phyloP scores from a whole-genome alignment of 2,888 invertebrate species.

The Eristalinus sepulchralis region DNA sequence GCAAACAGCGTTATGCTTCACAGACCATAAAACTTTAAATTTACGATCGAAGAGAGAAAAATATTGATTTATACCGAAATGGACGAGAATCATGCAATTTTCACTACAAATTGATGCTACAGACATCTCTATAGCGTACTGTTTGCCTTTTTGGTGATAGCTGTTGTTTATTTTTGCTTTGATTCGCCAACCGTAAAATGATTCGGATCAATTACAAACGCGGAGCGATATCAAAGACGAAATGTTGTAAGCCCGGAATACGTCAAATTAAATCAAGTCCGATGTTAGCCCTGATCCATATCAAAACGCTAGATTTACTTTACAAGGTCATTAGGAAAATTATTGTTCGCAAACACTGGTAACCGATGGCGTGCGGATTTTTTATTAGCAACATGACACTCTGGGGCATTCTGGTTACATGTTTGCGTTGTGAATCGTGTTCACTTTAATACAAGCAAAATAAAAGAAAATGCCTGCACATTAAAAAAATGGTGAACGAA shows the following conservation, averaged over 20 bases:
- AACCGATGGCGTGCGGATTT: background rate
- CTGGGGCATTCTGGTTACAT: background rate
- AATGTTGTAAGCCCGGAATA: too few species aligned
- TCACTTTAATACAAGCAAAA: background rate
- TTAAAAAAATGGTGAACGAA: background rate
- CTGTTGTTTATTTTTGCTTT: conserved; percentile 13
- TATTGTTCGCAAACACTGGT: background rate
- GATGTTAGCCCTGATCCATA: background rate
- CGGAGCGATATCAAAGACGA: background rate
- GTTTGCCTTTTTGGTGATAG: background rate
- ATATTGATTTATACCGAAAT: conserved; percentile 51
- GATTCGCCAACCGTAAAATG: conserved; percentile 55
- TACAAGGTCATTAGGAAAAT: background rate
- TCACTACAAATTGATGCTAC: conserved; percentile 17
- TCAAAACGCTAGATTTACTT: background rate
- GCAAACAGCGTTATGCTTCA: conserved; percentile 45
- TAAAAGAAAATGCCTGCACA: background rate
- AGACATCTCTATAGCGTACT: conserved; percentile 39
- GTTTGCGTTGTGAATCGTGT: background rate
- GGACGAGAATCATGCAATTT: conserved; percentile 46
- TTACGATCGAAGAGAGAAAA: conserved; percentile 46
- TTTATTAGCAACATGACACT: background rate
- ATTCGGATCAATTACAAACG: background rate
- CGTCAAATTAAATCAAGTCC: background rate
- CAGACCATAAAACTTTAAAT: conserved; percentile 25